These are phyloP conservation scores for Dasypus novemcinctus DNA, from an alignment of 2,113 vertebrate species.

Conservation along the genomic window DNA sequence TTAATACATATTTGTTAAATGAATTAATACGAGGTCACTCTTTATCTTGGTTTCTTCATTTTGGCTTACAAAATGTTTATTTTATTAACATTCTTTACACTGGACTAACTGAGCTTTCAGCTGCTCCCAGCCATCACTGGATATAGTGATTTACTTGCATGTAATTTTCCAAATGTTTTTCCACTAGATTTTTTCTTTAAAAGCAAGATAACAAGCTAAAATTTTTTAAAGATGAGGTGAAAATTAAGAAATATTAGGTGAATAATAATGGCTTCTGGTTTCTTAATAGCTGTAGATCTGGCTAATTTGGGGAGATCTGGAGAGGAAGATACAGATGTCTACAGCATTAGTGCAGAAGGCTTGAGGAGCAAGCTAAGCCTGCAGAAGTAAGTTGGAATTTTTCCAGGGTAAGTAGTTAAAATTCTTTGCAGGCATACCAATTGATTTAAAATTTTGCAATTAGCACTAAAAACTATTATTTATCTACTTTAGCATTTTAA, in stretches of 20 bases:
- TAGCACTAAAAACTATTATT: conserved; percentile 63
- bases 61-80: background rate
- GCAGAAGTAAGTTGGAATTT: conserved; percentile 8
- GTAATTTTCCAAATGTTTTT: background rate
- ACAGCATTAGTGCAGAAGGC: background rate
- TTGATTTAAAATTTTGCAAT: conserved; percentile 67
- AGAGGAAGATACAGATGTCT: background rate
- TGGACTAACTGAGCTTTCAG: background rate
- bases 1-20: background rate
- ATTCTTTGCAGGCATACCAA: conserved; percentile 43
- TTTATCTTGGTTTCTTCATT: background rate
- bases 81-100: background rate
- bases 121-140: background rate
- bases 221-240: background rate
- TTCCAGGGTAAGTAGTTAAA: background rate
- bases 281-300: background rate
- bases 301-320: background rate
- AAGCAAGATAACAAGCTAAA: background rate
- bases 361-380: background rate
- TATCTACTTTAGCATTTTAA: conserved; percentile 53
- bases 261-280: background rate
- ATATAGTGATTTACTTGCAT: background rate
- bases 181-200: background rate
- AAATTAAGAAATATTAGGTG: background rate
- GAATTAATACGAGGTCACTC: background rate